Evolutionary conservation across 2,888 invertebrate species (phyloP).

Genomic region (Sycophila texana): DNA sequence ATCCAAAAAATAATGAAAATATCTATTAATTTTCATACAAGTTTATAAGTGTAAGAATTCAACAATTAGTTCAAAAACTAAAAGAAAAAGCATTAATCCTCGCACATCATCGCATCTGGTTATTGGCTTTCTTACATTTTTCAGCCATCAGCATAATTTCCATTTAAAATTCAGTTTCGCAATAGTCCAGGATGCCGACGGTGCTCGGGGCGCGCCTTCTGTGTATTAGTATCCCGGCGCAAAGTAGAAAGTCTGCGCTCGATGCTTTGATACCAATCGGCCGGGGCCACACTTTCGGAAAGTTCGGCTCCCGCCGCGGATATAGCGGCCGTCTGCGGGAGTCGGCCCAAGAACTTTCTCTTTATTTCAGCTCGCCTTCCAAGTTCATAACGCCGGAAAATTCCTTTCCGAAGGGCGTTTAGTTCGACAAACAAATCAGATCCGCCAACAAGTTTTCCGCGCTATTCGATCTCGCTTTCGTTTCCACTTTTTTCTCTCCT

Average conservation of each 20-base stretch:
- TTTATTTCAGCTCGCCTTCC: conserved; percentile 45
- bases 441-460: conserved; percentile 46
- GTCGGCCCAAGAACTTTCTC: conserved; percentile 42
- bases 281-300: conserved; percentile 12
- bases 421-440: conserved; percentile 55
- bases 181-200: no score
- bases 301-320: conserved; percentile 11
- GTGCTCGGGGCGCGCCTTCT: no score
- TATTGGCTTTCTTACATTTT: no score
- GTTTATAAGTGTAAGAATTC: no score
- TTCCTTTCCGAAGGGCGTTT: conserved; percentile 45
- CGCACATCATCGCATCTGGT: no score
- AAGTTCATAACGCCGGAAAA: conserved; percentile 51
- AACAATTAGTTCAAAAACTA: no score
- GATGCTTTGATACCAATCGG: conserved; percentile 45
- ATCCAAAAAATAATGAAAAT: no score
- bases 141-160: no score
- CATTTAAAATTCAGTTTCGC: no score
- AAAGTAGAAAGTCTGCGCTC: conserved; percentile 10
- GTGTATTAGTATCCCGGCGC: neutral
- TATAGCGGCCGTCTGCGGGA: neutral
- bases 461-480: conserved; percentile 10
- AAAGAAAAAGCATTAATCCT: no score
- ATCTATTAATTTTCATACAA: no score
- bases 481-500: neutral